Evolutionary conservation across 2,113 vertebrate genomes (phyloP).

Genomic region (Sinocyclocheilus grahami): DNA sequence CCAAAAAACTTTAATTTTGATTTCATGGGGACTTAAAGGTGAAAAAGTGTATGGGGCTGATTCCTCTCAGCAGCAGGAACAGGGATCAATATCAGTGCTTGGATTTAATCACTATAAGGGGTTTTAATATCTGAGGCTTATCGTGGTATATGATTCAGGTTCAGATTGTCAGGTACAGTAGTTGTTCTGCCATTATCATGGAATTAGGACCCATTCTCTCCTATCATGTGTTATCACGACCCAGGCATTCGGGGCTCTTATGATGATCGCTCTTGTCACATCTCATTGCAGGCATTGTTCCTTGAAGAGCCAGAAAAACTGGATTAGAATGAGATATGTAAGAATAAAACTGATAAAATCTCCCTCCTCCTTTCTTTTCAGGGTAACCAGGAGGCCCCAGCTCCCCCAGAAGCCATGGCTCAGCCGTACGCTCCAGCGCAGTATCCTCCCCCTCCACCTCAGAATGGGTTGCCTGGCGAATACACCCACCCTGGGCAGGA

Average conservation of each 20-base stretch:
- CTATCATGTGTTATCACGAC: conserved; percentile 50
- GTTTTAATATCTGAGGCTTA: conserved; percentile 13
- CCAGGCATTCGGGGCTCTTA: conserved; percentile 27
- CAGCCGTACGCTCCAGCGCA: conserved; percentile 88
- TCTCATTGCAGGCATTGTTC: conserved; percentile 54
- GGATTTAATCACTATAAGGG: conserved; percentile 42
- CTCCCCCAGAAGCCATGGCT: conserved; percentile 90
- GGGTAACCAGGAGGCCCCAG: conserved; percentile 93
- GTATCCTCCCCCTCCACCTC: conserved; percentile 86
- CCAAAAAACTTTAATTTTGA: too few species aligned
- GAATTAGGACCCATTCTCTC: conserved; percentile 50
- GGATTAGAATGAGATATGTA: conserved; percentile 29
- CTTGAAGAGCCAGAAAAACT: conserved; percentile 21
- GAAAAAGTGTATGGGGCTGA: background rate
- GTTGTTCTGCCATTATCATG: conserved; percentile 8
- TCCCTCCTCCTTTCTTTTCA: conserved; percentile 57
- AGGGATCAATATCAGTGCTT: background rate
- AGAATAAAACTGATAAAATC: conserved; percentile 17
- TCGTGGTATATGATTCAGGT: conserved; percentile 6
- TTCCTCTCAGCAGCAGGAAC: background rate
- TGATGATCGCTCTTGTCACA: conserved; percentile 42
- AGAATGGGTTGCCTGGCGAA: conserved; percentile 87
- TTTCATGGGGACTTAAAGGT: too few species aligned
- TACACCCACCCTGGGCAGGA: conserved; percentile 85
- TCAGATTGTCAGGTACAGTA: conserved; percentile 39